Conservation (phyloP, 2,888 invertebrate genomes). For the Torymus auratus region DNA sequence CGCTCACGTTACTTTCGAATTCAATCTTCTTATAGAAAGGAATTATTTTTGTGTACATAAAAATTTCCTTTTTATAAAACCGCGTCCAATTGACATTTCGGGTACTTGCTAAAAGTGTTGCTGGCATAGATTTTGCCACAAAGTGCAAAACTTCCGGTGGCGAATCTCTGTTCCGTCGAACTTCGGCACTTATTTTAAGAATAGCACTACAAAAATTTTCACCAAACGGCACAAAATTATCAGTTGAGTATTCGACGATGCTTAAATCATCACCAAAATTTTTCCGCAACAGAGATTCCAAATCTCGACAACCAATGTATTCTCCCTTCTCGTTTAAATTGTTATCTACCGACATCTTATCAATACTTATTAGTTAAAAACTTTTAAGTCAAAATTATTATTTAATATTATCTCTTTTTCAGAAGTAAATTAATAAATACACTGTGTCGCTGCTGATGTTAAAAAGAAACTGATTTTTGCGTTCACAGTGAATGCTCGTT, state of each 20-base stretch:
- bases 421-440: too few species aligned
- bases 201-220: constrained; percentile 18
- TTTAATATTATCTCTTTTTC: too few species aligned
- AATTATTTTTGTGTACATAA: constrained; percentile 78
- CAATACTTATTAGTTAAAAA: too few species aligned
- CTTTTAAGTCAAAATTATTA: too few species aligned
- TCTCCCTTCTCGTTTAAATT: background rate
- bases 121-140: constrained; percentile 77
- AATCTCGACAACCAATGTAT: constrained; percentile 58
- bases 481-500: too few species aligned
- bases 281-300: constrained; percentile 65
- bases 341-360: too few species aligned
- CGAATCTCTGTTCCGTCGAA: constrained; percentile 15
- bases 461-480: too few species aligned
- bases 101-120: background rate
- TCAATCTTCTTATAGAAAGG: constrained; percentile 78
- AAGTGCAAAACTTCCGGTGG: constrained; percentile 8
- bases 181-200: background rate
- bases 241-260: constrained; percentile 57
- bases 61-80: constrained; percentile 79
- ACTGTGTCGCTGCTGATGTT: too few species aligned
- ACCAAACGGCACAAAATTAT: background rate
- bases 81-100: background rate
- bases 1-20: constrained; percentile 75
- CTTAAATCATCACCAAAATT: constrained; percentile 62